Evolutionary conservation across 2,888 invertebrate species (phyloP), one percentile per base, ranked within the genome.

Genomic region (Acronicta leporina): DNA sequence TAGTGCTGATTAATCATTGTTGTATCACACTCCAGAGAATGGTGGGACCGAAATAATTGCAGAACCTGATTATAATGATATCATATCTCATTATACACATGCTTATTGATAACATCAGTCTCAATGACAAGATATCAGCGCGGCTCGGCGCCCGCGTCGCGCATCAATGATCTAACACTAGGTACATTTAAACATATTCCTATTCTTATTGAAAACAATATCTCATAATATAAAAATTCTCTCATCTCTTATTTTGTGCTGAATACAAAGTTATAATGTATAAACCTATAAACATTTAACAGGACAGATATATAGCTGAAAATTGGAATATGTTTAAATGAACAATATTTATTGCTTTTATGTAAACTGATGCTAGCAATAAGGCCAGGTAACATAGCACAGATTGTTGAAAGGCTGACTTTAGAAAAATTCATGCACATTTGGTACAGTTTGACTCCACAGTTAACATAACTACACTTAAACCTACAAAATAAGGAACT

Each of bases 401-500:
- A 71, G 72, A 77, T 73, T 71, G 69, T 75, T 71, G 71, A 71
- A 73, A 77, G 73, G 76, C 77, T 80, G 77, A 75, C 70, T 80
- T 73, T 55, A 77, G 43, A 66, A 42, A 47, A 48, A 66, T 73
- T 77, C 72, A 70, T 73, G 77, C 74, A 70, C 60, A 76, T 82
- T 78, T 80, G 76, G 76, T 83, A 77, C 75, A 62, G 41, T 76
- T 82, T 64, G 56, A 68, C 63, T 85, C 79, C 79, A 82, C 82
- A 86, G 85, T 79, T 83, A 86, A 87, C 83, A 66, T 81, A 80
- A 79, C 82, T 86, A 88, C 80, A 85, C 88, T 86, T 89, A 87
- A 83, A 82, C 77, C 92, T 92, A 94, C 81, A 86, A 90, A 91
- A 90, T 91, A 94, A 94, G 94, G 94, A 94, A 94, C 94, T 92